Percentiles rank a stretch among this genome's conserved stretches.
Evolutionary conservation across 2,113 vertebrate genomes (phyloP).

Genomic region (Saccopteryx bilineata): DNA sequence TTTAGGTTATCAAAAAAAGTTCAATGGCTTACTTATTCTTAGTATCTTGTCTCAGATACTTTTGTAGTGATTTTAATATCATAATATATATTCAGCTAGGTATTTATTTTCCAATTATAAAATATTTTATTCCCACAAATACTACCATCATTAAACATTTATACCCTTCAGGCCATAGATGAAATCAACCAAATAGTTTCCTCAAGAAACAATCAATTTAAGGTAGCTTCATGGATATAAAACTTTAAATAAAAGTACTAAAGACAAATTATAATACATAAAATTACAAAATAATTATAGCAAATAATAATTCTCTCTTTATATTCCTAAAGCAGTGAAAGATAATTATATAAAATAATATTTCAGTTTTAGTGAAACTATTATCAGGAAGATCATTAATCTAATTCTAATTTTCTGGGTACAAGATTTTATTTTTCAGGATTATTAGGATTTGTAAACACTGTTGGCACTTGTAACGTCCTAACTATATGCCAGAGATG

Average conservation of each 20-base stretch:
- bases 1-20: neutral
- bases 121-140: neutral
- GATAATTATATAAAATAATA: neutral
- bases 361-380: neutral
- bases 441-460: neutral
- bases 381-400: neutral
- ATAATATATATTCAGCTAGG: neutral
- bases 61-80: neutral
- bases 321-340: neutral
- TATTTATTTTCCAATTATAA: neutral
- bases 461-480: neutral
- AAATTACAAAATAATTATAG: constrained; percentile 15
- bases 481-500: no score
- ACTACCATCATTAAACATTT: neutral
- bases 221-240: neutral
- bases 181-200: neutral
- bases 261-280: neutral
- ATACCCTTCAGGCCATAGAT: neutral
- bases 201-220: neutral
- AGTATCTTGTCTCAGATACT: neutral
- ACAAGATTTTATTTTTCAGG: neutral
- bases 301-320: neutral
- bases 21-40: neutral
- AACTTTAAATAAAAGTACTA: neutral
- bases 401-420: neutral